Percentiles rank a stretch among this genome's conserved stretches.
These are phyloP conservation scores for Galerucella nymphaeae DNA, from an alignment of 2,888 invertebrate genomes.

Conservation along the genomic window DNA sequence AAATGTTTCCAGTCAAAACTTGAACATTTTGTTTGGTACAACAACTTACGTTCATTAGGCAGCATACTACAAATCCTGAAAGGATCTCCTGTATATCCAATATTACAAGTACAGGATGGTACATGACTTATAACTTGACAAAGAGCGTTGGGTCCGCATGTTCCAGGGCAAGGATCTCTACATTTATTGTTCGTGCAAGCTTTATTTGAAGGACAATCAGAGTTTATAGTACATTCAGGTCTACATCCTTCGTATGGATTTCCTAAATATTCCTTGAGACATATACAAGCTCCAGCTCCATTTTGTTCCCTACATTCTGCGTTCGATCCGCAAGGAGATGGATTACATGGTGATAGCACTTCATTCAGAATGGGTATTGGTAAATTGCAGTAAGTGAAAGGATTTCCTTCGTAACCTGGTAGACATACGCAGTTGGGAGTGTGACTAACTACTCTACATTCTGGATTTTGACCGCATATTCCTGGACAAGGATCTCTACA, in stretches of 20 bases:
- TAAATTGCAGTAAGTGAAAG: slow-evolving; percentile 68
- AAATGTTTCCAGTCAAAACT: neutral
- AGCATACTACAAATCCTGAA: slow-evolving; percentile 49
- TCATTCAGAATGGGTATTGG: slow-evolving; percentile 60
- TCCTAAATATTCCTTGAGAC: slow-evolving; percentile 62
- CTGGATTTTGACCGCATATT: slow-evolving; percentile 79
- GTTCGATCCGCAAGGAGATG: slow-evolving; percentile 76
- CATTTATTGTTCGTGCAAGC: slow-evolving; percentile 77
- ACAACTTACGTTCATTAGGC: slow-evolving; percentile 48
- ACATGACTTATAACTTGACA: slow-evolving; percentile 64
- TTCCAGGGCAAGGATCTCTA: slow-evolving; percentile 75
- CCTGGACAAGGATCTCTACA: slow-evolving; percentile 83
- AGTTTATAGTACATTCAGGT: slow-evolving; percentile 75
- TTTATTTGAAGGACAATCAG: slow-evolving; percentile 73
- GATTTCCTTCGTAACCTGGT: slow-evolving; percentile 71
- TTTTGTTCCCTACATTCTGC: slow-evolving; percentile 76
- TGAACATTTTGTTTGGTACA: neutral
- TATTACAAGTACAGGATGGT: slow-evolving; percentile 74
- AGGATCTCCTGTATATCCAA: slow-evolving; percentile 75
- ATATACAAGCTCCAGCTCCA: slow-evolving; percentile 74
- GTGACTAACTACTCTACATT: slow-evolving; percentile 80
- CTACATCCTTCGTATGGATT: slow-evolving; percentile 75
- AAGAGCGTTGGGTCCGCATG: slow-evolving; percentile 75
- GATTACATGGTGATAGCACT: slow-evolving; percentile 67
- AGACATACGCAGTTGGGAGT: slow-evolving; percentile 80